A percentile compares a stretch with the other conserved stretches of the same genome.
phyloP scores from a whole-genome alignment of 1,140 invertebrate species.

The Bilobella aurantiaca region DNA sequence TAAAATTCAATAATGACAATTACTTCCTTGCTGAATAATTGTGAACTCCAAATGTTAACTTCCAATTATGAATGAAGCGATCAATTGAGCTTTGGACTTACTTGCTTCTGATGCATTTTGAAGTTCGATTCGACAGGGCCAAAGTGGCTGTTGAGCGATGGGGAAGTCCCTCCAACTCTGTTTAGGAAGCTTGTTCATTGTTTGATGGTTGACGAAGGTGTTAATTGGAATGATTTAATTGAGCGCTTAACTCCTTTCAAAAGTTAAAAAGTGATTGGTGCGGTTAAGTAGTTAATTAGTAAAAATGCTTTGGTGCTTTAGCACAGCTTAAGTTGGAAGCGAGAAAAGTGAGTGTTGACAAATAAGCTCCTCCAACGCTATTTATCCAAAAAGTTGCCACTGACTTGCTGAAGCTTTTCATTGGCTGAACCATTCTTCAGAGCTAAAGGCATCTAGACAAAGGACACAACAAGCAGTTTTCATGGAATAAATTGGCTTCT shows the following conservation, averaged over 20 bases:
- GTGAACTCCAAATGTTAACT: too few species aligned
- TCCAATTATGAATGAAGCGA: too few species aligned
- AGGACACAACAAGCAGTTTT: too few species aligned
- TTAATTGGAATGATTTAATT: neutral
- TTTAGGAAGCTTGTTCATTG: neutral
- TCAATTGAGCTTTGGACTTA: too few species aligned
- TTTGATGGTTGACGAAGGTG: neutral
- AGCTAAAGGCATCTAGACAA: neutral
- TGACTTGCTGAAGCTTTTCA: neutral
- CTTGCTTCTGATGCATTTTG: neutral
- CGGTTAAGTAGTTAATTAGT: neutral
- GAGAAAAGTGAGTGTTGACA: neutral
- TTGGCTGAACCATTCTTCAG: neutral
- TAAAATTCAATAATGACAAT: too few species aligned
- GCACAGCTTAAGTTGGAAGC: neutral
- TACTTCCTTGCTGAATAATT: too few species aligned
- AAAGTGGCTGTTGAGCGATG: neutral
- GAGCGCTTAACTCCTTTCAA: neutral
- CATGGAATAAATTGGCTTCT: too few species aligned
- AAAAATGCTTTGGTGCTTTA: neutral
- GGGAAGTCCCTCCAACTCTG: neutral
- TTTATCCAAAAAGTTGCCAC: neutral
- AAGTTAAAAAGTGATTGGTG: neutral
- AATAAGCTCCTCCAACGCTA: neutral
- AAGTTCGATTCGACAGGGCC: neutral